These are phyloP conservation scores for Philaenus spumarius DNA, from an alignment of 1,140 invertebrate species.

Conservation along the genomic window DNA sequence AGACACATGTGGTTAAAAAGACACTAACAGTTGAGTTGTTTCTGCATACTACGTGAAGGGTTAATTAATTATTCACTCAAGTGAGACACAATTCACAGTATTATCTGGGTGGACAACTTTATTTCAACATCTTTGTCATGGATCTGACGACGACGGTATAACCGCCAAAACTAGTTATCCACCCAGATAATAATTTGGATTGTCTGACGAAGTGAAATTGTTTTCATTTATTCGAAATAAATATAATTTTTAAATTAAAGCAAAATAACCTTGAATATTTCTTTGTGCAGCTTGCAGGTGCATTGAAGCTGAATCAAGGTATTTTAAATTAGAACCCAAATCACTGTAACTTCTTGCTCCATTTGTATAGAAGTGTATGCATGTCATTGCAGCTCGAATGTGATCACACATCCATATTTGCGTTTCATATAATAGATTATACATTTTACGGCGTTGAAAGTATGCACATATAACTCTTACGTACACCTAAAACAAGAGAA, in stretches of 20 bases:
- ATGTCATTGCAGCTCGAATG: slow-evolving; percentile 64
- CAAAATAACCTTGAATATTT: background rate
- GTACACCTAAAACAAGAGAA: slow-evolving; percentile 47
- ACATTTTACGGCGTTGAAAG: slow-evolving; percentile 52
- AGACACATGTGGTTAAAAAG: no score
- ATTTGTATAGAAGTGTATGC: slow-evolving; percentile 58
- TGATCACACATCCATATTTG: slow-evolving; percentile 61
- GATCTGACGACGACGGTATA: no score
- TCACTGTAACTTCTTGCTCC: slow-evolving; percentile 43
- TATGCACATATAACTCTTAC: slow-evolving; percentile 57
- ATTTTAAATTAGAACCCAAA: background rate
- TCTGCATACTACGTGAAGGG: no score
- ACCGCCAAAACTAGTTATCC: no score
- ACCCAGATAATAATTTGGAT: no score
- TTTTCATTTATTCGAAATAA: no score
- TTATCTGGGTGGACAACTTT: no score
- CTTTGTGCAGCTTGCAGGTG: background rate
- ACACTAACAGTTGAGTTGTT: no score
- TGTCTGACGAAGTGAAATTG: no score
- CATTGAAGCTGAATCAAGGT: background rate
- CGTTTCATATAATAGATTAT: slow-evolving; percentile 59
- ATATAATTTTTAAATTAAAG: background rate
- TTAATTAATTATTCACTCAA: no score
- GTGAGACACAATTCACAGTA: no score
- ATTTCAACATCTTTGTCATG: no score